A percentile compares a stretch with the other conserved stretches of the same genome.
These are phyloP conservation scores for Rhineura floridana DNA, from an alignment of 2,113 vertebrate species.

Conservation along the genomic window DNA sequence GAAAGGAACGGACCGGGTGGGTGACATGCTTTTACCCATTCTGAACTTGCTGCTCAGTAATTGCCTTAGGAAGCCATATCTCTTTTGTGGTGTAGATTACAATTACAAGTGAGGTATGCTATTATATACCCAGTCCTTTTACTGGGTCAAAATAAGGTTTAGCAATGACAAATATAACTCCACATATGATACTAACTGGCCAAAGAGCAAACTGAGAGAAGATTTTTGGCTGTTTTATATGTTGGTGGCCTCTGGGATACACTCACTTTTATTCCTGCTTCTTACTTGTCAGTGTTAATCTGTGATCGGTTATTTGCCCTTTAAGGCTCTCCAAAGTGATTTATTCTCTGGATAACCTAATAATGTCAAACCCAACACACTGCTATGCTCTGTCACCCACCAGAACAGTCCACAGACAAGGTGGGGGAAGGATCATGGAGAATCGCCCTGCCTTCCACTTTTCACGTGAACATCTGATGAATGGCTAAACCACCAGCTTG, in stretches of 20 bases:
- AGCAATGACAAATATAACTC: slow-evolving; percentile 46
- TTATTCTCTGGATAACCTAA: slow-evolving; percentile 72
- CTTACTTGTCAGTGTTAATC: slow-evolving; percentile 64
- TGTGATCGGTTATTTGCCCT: slow-evolving; percentile 71
- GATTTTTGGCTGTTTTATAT: slow-evolving; percentile 20
- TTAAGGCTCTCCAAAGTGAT: slow-evolving; percentile 65
- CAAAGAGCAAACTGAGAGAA: slow-evolving; percentile 31
- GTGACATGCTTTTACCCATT: slow-evolving; percentile 41
- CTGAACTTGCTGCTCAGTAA: slow-evolving; percentile 54
- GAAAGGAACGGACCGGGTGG: background rate
- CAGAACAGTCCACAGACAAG: slow-evolving; percentile 41
- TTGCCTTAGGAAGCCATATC: slow-evolving; percentile 47
- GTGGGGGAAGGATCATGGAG: slow-evolving; percentile 17
- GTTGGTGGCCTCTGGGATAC: slow-evolving; percentile 33
- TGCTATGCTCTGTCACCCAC: slow-evolving; percentile 62
- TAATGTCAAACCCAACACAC: slow-evolving; percentile 68
- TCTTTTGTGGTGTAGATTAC: slow-evolving; percentile 24
- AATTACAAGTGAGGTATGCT: slow-evolving; percentile 22
- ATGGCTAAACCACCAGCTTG: slow-evolving; percentile 44
- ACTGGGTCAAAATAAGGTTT: slow-evolving; percentile 41
- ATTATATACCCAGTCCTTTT: slow-evolving; percentile 30
- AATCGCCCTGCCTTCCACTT: slow-evolving; percentile 56
- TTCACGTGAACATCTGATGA: slow-evolving; percentile 68
- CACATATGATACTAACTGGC: slow-evolving; percentile 40
- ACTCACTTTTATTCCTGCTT: background rate